Evolutionary conservation across 2,113 vertebrate species (phyloP), one percentile per base, ranked within the genome.

Genomic region (Mellivora capensis): DNA sequence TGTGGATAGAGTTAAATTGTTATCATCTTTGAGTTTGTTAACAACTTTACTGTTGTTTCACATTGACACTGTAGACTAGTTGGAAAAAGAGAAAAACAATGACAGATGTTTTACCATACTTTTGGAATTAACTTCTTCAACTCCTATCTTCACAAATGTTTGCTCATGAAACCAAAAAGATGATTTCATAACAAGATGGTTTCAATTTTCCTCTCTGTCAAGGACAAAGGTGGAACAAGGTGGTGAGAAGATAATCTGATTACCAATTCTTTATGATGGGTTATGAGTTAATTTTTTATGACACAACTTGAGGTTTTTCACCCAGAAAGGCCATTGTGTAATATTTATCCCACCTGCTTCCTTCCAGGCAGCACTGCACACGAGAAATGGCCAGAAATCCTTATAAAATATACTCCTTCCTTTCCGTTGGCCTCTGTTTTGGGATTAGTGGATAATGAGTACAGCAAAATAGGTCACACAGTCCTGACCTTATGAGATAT

Each of bases 401-500:
- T 87, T 96, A 84, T 37, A 69, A 77, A 92, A 90, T 81, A 42
- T 31, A 67, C 31, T 77, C 61, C 20, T 57, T 69, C 4, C 81
- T 95, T 89, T 90, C n/a, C 74, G 21, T 82, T 83, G n/a, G 31
- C 42, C 49, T 97, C 76, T 69, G 64, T 96, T 96, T 82, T 67
- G 25, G 96, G 39, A 96, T 76, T 96, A 84, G 54, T 54, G 49
- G 67, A 80, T 93, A 96, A 97, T 96, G 74, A 97, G 77, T n/a
- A 90, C 25, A 90, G 95, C 49, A 93, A 82, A 97, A 89, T 69
- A 95, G 94, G 92, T 91, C 96, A 96, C n/a, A 96, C 27, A 93
- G 87, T 39, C 42, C n/a, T 88, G 79, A 97, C 91, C 94, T 96
- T 90, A 54, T 96, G 94, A 95, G 96, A 80, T 85, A 87, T 6